These are phyloP conservation scores for Rhingia rostrata DNA, from an alignment of 2,888 invertebrate genomes.

Conservation along the genomic window DNA sequence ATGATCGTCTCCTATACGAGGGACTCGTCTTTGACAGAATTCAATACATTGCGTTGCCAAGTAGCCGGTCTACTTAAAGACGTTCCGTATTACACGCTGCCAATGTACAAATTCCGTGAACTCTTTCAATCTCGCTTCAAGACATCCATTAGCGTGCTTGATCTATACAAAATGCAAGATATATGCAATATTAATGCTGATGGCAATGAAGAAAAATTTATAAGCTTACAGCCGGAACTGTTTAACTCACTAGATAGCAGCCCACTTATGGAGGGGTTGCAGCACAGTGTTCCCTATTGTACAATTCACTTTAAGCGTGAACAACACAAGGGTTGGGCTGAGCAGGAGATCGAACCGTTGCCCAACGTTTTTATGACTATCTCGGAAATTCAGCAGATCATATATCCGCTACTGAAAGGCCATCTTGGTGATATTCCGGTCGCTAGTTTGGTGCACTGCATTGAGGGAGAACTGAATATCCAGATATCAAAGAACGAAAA, in stretches of 20 bases:
- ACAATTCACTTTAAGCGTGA: slow-evolving; percentile 85
- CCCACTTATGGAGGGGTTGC: slow-evolving; percentile 83
- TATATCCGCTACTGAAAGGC: slow-evolving; percentile 80
- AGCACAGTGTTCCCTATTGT: slow-evolving; percentile 86
- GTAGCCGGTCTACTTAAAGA: slow-evolving; percentile 89
- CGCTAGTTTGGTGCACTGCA: slow-evolving; percentile 81
- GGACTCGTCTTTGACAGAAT: slow-evolving; percentile 85
- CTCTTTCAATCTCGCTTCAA: slow-evolving; percentile 91
- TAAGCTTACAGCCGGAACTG: slow-evolving; percentile 87
- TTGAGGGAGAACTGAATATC: slow-evolving; percentile 80
- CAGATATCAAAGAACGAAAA: slow-evolving; percentile 82
- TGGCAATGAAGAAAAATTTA: slow-evolving; percentile 87
- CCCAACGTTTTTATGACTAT: slow-evolving; percentile 84
- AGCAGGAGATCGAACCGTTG: slow-evolving; percentile 87
- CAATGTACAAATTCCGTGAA: slow-evolving; percentile 92
- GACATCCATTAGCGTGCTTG: slow-evolving; percentile 87
- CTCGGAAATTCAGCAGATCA: slow-evolving; percentile 80
- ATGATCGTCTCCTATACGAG: slow-evolving; percentile 89
- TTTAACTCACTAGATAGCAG: slow-evolving; percentile 84
- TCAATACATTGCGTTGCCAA: slow-evolving; percentile 87
- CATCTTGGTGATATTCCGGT: slow-evolving; percentile 82
- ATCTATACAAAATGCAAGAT: slow-evolving; percentile 89
- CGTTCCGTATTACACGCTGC: slow-evolving; percentile 89
- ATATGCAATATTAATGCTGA: slow-evolving; percentile 90
- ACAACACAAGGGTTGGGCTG: slow-evolving; percentile 89